Base-by-base conservation (phyloP, 2,888 invertebrate genomes). In the Pinctada fucata region DNA sequence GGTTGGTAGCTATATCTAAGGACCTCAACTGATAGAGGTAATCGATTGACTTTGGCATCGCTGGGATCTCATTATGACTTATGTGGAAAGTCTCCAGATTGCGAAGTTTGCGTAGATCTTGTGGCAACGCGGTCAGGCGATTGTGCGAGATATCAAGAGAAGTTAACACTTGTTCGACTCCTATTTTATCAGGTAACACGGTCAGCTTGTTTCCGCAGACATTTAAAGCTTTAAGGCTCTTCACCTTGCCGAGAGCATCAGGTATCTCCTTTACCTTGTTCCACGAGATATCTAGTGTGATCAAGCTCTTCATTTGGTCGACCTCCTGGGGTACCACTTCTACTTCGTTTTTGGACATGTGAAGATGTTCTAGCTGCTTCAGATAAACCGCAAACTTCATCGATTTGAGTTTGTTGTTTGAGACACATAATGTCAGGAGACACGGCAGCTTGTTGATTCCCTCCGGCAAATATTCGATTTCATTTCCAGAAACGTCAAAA, bases 261-360 rank as follows among this genome's bases (percentile, higher is more conserved):
- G 90, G 88, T n/a, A 89, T 68, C 52, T 85, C 85, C 75, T 86
- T 86, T 50, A 92, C 88, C 47, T 88, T 86, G 81, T 92, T 92
- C 58, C 86, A 82, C 4, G 91, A 89, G 2, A 91, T 79, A 76
- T 91, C 88, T 2, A 92, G 78, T 0, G 85, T 83, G 6, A 85
- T 83, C n/a, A 92, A 85, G 10, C 88, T 82, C 78, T 89, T 88
- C 90, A 91, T 88, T 8, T 88, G 84, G 47, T 85, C 85, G 3
- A 92, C 88, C 63, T 90, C 88, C 0, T 87, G 88, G 2, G 91
- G 91, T 8, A 92, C 83, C 1, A 87, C 86, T 49, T 89, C 89
- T 0, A 92, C 85, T 31, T 83, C 79, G 82, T 92, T 92, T 73
- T 84, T 81, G 3, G 89, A 84, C 0, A 91, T 77, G 74, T 90